phyloP scores from a whole-genome alignment of 2,888 invertebrate species.

The Acrocyrtus sp. region DNA sequence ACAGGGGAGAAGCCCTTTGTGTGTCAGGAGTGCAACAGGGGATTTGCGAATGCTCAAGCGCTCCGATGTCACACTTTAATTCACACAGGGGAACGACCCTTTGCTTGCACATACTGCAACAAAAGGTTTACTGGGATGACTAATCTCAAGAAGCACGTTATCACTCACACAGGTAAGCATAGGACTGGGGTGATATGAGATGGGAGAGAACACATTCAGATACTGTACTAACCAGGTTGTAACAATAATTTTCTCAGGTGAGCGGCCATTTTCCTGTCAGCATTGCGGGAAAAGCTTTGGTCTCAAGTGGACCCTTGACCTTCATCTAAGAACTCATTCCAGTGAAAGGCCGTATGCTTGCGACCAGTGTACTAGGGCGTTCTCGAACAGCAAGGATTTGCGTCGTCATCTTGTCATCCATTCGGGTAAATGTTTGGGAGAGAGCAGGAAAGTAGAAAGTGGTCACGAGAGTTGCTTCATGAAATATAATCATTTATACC shows the following conservation, averaged over 20 bases:
- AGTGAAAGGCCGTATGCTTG: conserved; percentile 72
- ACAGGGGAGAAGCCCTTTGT: conserved; percentile 70
- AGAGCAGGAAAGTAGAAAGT: too few relatives aligned
- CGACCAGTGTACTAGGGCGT: conserved; percentile 74
- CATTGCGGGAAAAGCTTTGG: conserved; percentile 74
- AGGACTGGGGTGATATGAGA: neutral
- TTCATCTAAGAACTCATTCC: conserved; percentile 71
- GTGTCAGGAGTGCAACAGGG: conserved; percentile 73
- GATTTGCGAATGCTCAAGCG: conserved; percentile 70
- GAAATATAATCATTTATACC: neutral
- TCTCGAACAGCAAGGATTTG: conserved; percentile 76
- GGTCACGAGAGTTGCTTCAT: neutral
- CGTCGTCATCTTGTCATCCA: conserved; percentile 77
- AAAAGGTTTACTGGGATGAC: conserved; percentile 74
- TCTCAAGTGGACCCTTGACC: conserved; percentile 71
- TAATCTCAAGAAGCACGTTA: conserved; percentile 76
- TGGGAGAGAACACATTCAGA: conserved; percentile 71
- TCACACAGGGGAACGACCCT: conserved; percentile 69
- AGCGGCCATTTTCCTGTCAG: conserved; percentile 71
- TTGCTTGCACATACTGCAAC: conserved; percentile 72
- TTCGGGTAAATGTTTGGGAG: conserved; percentile 72
- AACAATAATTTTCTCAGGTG: too few relatives aligned
- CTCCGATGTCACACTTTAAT: conserved; percentile 58
- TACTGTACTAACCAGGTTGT: too few relatives aligned
- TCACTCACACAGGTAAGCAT: conserved; percentile 70